Conservation (phyloP, 1,140 invertebrate genomes). For the Calliphora vicina region DNA sequence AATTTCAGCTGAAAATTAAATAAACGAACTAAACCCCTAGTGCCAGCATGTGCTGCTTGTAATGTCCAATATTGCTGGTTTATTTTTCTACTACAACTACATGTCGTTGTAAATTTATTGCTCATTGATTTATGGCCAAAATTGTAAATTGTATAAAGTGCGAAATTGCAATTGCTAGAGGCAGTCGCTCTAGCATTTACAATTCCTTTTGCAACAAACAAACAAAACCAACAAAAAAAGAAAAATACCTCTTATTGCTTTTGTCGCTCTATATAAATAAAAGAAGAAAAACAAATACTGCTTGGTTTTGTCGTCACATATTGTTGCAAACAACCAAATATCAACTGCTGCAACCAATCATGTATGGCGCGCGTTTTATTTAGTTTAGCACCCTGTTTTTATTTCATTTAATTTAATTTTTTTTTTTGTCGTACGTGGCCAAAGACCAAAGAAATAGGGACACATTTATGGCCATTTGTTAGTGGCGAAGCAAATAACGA, state of each 20-base stretch:
- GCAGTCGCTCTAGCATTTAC: neutral
- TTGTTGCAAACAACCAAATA: neutral
- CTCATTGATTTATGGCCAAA: slow-evolving; percentile 40
- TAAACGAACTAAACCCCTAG: neutral
- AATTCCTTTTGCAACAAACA: neutral
- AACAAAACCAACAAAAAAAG: too few relatives aligned
- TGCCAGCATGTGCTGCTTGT: neutral
- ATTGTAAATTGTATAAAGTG: slow-evolving; percentile 42
- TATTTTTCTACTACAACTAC: neutral
- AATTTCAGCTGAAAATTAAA: neutral
- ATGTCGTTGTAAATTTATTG: slow-evolving; percentile 38
- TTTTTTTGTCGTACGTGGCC: neutral
- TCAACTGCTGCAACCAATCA: neutral
- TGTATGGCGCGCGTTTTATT: neutral
- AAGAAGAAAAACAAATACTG: neutral
- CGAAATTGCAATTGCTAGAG: slow-evolving; percentile 39
- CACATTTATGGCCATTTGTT: neutral
- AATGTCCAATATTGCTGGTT: neutral
- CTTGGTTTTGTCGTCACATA: neutral
- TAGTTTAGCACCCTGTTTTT: too few relatives aligned
- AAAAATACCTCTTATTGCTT: neutral
- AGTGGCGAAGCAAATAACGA: neutral
- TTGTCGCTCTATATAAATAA: neutral
- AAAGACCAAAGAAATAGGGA: neutral
- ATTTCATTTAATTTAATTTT: too few relatives aligned